These are phyloP conservation scores for Galleria mellonella DNA, from an alignment of 1,140 invertebrate species.

Conservation along the genomic window DNA sequence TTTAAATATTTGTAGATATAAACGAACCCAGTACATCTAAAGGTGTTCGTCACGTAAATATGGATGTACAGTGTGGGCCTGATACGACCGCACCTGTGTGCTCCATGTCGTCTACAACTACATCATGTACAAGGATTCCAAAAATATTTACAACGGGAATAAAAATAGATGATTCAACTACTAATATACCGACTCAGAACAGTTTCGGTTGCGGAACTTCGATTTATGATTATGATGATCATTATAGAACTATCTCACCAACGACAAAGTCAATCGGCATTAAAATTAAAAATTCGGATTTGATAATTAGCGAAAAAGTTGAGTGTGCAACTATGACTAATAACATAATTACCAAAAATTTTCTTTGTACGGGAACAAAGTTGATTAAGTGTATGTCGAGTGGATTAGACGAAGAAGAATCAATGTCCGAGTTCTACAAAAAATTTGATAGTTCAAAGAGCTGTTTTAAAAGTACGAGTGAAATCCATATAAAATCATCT, in stretches of 20 bases:
- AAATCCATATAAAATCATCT: slow-evolving; percentile 13
- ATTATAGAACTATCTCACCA: slow-evolving; percentile 9
- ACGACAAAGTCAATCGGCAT: slow-evolving; percentile 27
- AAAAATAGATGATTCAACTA: slow-evolving; percentile 30
- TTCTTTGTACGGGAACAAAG: slow-evolving; percentile 16
- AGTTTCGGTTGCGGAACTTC: slow-evolving; percentile 29
- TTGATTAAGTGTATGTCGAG: slow-evolving; percentile 17
- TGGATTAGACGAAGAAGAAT: slow-evolving; percentile 20
- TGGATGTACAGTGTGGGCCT: slow-evolving; percentile 60
- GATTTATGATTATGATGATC: slow-evolving; percentile 16
- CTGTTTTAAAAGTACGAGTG: slow-evolving; percentile 16
- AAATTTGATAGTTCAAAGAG: slow-evolving; percentile 7
- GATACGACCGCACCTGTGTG: slow-evolving; percentile 20
- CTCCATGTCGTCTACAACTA: slow-evolving; percentile 24
- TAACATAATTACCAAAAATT: background rate
- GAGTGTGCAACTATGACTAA: slow-evolving; percentile 24
- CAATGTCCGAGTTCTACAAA: slow-evolving; percentile 20
- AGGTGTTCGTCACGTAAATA: slow-evolving; percentile 44
- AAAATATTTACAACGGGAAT: slow-evolving; percentile 27
- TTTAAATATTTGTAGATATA: slow-evolving; percentile 30
- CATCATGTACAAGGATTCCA: slow-evolving; percentile 29
- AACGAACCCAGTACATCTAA: slow-evolving; percentile 64
- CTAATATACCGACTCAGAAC: slow-evolving; percentile 12
- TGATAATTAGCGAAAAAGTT: slow-evolving; percentile 11
- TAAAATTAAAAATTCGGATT: slow-evolving; percentile 47